Conservation (phyloP, 2,797 vertebrate species). For the Sparus aurata region DNA sequence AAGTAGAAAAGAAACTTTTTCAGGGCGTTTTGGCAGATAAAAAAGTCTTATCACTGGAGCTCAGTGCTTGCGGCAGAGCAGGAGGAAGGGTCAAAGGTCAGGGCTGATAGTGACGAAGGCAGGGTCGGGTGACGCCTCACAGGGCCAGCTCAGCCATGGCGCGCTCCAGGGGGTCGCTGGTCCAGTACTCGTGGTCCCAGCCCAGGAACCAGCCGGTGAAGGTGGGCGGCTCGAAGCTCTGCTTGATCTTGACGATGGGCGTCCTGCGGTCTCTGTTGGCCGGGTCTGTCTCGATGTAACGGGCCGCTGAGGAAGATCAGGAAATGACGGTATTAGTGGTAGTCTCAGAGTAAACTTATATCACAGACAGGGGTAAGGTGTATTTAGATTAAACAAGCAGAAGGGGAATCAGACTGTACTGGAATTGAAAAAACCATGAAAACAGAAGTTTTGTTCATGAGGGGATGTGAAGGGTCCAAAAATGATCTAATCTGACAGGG, state of each 20-base stretch:
- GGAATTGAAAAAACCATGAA: too few relatives aligned
- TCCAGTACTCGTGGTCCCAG: conserved; percentile 97
- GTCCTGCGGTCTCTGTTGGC: conserved; percentile 92
- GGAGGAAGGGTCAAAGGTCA: conserved; percentile 32
- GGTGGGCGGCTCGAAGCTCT: conserved; percentile 94
- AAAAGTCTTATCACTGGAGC: conserved; percentile 53
- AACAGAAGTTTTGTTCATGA: too few relatives aligned
- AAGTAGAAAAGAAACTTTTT: conserved; percentile 23
- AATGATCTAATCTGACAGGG: too few relatives aligned
- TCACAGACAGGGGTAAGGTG: neutral
- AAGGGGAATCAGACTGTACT: too few relatives aligned
- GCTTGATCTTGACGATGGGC: conserved; percentile 91
- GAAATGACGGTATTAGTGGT: neutral
- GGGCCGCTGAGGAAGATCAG: conserved; percentile 83
- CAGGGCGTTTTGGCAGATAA: conserved; percentile 20
- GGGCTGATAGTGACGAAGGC: neutral
- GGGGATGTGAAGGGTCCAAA: too few relatives aligned
- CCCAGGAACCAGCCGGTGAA: conserved; percentile 98
- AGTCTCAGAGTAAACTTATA: neutral
- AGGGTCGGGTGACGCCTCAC: conserved; percentile 68
- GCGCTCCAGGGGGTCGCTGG: conserved; percentile 91
- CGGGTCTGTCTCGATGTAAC: conserved; percentile 95
- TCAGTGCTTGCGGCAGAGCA: conserved; percentile 54
- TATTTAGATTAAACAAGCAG: neutral
- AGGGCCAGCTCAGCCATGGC: conserved; percentile 92